These are phyloP conservation scores for Calliphora vomitoria DNA, from an alignment of 2,888 invertebrate genomes.

Conservation along the genomic window DNA sequence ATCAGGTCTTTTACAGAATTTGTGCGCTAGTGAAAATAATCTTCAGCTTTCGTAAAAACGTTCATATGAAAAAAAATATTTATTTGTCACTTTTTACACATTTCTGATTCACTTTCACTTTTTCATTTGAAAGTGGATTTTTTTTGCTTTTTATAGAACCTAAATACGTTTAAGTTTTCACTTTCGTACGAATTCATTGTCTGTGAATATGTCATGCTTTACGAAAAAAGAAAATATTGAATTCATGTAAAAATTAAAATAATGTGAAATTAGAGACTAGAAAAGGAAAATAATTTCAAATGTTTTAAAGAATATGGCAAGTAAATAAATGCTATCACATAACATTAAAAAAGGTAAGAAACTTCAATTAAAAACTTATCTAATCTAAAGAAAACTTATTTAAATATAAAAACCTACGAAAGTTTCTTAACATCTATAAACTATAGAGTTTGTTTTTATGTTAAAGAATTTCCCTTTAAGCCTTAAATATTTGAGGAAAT, in stretches of 20 bases:
- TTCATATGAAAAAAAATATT: too few relatives aligned
- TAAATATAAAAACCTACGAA: neutral
- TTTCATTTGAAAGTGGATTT: too few relatives aligned
- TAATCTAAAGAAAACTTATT: slow-evolving; percentile 13
- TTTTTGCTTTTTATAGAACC: too few relatives aligned
- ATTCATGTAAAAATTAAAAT: neutral
- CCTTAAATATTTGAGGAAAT: slow-evolving; percentile 91
- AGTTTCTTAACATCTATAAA: slow-evolving; percentile 26
- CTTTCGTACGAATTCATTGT: too few relatives aligned
- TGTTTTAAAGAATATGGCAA: slow-evolving; percentile 6
- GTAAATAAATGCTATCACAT: slow-evolving; percentile 40
- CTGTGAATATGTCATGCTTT: too few relatives aligned
- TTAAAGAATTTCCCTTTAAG: slow-evolving; percentile 82
- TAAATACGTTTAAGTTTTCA: too few relatives aligned
- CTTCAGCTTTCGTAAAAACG: too few relatives aligned
- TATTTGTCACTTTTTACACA: too few relatives aligned
- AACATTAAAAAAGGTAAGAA: neutral
- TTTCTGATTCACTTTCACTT: too few relatives aligned
- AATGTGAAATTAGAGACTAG: slow-evolving; percentile 10
- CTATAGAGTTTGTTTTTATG: neutral
- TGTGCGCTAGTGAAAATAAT: too few relatives aligned
- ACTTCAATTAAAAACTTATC: neutral
- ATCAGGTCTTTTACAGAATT: too few relatives aligned
- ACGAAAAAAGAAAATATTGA: neutral
- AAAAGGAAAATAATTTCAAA: slow-evolving; percentile 15